These are phyloP conservation scores for Sepioteuthis lessoniana DNA, from an alignment of 2,888 invertebrate genomes.

Conservation along the genomic window DNA sequence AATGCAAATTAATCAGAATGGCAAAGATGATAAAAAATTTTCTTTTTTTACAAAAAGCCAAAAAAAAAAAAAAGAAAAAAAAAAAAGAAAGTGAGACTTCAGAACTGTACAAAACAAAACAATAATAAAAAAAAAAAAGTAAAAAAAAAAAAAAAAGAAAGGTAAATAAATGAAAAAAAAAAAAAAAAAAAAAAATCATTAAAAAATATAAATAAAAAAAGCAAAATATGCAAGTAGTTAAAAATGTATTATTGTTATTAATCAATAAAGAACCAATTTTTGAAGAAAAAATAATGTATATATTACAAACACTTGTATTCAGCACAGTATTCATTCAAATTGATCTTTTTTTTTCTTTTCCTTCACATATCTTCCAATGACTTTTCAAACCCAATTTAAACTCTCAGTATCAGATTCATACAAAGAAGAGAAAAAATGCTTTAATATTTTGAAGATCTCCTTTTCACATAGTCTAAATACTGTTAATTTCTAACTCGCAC, in stretches of 20 bases:
- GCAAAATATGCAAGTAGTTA: not conserved
- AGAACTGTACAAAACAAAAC: constrained; percentile 24
- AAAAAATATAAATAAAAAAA: not conserved
- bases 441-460: not conserved
- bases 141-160: too few species aligned
- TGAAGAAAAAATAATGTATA: not conserved
- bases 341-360: not conserved
- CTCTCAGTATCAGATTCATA: constrained; percentile 21
- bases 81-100: not conserved
- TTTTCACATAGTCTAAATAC: too few species aligned
- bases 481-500: too few species aligned
- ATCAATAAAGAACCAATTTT: constrained; percentile 33
- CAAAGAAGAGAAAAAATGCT: not conserved
- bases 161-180: too few species aligned
- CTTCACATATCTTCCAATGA: not conserved
- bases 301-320: not conserved
- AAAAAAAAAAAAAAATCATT: too few species aligned
- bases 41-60: too few species aligned
- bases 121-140: too few species aligned
- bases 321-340: not conserved
- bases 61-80: too few species aligned
- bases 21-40: not conserved
- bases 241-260: not conserved
- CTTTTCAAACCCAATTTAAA: not conserved
- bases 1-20: not conserved